A percentile compares a stretch with the other conserved stretches of the same genome.
phyloP scores from a whole-genome alignment of 2,113 vertebrate genomes.

The Elachura formosa region DNA sequence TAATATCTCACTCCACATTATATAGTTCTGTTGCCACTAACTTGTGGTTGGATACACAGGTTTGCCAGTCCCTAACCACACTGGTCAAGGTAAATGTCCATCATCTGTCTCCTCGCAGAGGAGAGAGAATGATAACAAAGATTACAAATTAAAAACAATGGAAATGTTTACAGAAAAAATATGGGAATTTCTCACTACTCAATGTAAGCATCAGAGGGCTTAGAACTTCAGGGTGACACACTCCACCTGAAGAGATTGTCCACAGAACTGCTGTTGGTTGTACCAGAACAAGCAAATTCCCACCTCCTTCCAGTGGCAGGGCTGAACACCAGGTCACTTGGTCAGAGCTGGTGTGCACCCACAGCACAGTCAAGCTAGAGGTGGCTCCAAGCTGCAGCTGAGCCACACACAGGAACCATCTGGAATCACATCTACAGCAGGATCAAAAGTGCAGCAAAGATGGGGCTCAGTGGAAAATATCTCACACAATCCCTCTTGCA shows the following conservation, averaged over 20 bases:
- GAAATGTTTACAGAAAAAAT: too few species aligned
- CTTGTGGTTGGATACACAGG: too few species aligned
- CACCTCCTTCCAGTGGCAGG: background rate
- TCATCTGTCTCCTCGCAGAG: too few species aligned
- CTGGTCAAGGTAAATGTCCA: too few species aligned
- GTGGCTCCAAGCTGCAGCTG: fast-evolving
- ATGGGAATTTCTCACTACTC: too few species aligned
- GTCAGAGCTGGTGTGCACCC: background rate
- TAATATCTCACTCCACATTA: too few species aligned
- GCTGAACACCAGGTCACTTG: background rate
- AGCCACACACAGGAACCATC: background rate
- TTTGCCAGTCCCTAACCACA: too few species aligned
- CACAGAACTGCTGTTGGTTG: background rate
- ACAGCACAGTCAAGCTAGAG: background rate
- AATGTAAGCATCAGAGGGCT: too few species aligned
- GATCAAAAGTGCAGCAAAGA: fast-evolving
- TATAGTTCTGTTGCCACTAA: too few species aligned
- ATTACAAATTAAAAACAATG: too few species aligned
- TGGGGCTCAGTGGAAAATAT: background rate
- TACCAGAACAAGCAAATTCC: background rate
- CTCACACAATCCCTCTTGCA: background rate
- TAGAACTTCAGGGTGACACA: too few species aligned
- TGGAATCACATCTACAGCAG: background rate
- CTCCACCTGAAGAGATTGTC: background rate
- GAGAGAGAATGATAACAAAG: too few species aligned